Conservation (phyloP, 2,888 invertebrate species). For the Plusia festucae region DNA sequence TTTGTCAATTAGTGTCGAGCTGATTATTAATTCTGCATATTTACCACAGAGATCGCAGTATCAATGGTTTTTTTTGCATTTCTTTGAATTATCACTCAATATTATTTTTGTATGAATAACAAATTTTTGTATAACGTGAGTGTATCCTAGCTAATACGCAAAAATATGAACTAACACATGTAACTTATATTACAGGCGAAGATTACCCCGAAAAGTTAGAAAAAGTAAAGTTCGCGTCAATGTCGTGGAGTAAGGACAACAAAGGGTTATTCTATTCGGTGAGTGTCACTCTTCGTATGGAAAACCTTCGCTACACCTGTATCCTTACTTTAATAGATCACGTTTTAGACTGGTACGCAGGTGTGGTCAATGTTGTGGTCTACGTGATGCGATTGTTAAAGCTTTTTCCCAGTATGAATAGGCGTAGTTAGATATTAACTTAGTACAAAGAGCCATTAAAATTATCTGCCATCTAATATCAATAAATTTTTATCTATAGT, state of each 20-base stretch:
- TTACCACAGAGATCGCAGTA: too few relatives aligned
- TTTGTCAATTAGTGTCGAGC: neutral
- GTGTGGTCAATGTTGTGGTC: slow-evolving; percentile 17
- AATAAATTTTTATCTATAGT: neutral
- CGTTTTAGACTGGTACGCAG: slow-evolving; percentile 20
- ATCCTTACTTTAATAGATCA: slow-evolving; percentile 37
- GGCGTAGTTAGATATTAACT: slow-evolving; percentile 6
- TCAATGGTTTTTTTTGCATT: too few relatives aligned
- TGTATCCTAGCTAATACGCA: neutral
- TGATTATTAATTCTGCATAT: too few relatives aligned
- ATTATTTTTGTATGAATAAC: too few relatives aligned
- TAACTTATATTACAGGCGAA: slow-evolving; percentile 87
- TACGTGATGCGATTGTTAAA: slow-evolving; percentile 23
- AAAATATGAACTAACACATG: neutral
- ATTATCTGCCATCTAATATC: neutral
- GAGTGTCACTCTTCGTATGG: slow-evolving; percentile 66
- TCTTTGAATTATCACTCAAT: too few relatives aligned
- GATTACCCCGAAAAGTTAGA: slow-evolving; percentile 97
- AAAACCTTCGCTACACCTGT: slow-evolving; percentile 10
- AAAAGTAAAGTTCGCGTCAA: slow-evolving; percentile 97
- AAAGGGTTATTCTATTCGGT: slow-evolving; percentile 98
- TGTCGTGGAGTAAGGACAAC: slow-evolving; percentile 98
- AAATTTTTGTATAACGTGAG: too few relatives aligned
- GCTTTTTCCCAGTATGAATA: slow-evolving; percentile 16
- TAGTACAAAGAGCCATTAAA: neutral